Evolutionary conservation across 2,113 vertebrate species (phyloP), one percentile per base, ranked within the genome.

Genomic region (Cheirogaleus medius): DNA sequence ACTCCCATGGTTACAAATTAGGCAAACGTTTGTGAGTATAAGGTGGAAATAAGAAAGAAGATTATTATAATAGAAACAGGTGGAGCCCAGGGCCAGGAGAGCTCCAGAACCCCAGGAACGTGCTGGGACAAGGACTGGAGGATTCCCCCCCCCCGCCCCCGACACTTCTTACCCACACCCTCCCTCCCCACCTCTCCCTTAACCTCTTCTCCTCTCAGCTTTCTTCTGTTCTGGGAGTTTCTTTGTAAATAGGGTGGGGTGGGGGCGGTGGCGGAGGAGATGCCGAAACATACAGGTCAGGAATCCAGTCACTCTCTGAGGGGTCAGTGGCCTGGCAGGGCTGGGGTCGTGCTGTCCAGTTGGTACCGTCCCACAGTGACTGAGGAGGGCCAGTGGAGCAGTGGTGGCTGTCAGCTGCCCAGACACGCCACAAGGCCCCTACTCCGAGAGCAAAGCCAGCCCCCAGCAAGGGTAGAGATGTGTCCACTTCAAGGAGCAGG

Each of bases 51-150:
- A 6, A 37, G 54, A 66, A 18, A 77, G 49, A 23, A 27, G 37
- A 18, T 49, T 76, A 25, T 63, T 90, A 7, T 21, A 20, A 56
- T 21, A 80, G 81, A 94, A 87, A 82, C 44, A 85, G 82, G 39
- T 37, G 39, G 76, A 69, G 52, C 71, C 73, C 39, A 3, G 47
- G 58, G 54, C 7, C 64, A 52, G 47, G 52, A 54, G 27, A 87
- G 49, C 49, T 32, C n/a, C 56, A 11, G 32, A 76, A 27, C 39
- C 18, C 64, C 58, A 15, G 47, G 44, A 18, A 47, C 21, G 81
- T 27, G 37, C 64, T 29, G 11, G 39, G 20, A 56, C 78, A 10
- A 29, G n/a, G 32, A 20, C 8, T 8, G 1, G 23, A 58, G 13
- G 21, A 42, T 2, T 8, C 0, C 54, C 14, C 5, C 15, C 37